Evolutionary conservation across 2,113 vertebrate genomes (phyloP).

Genomic region (Sialia sialis): DNA sequence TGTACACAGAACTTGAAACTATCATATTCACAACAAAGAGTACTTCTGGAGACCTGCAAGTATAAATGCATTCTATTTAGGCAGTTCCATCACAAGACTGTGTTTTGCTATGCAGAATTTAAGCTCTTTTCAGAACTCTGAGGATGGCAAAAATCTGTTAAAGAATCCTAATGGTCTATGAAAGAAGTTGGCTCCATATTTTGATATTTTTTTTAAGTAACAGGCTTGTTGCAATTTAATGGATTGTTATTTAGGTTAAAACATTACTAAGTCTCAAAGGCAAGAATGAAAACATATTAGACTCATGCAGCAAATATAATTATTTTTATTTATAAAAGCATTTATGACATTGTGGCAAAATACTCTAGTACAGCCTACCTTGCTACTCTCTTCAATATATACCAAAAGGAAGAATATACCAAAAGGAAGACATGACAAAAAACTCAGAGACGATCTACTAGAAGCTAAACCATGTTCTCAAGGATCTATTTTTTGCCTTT

Average conservation of each 20-base stretch:
- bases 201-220: background rate
- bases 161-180: background rate
- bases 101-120: background rate
- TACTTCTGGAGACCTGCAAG: background rate
- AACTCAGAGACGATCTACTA: background rate
- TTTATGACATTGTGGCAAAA: background rate
- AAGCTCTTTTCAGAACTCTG: background rate
- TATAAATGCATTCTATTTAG: background rate
- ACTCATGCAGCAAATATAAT: background rate
- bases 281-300: background rate
- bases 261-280: background rate
- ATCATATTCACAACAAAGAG: background rate
- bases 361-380: background rate
- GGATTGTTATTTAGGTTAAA: background rate
- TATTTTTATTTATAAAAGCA: background rate
- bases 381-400: background rate
- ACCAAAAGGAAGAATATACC: background rate
- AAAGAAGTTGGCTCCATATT: background rate
- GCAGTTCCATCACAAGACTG: background rate
- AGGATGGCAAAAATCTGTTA: background rate
- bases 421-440: background rate
- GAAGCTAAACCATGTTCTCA: background rate
- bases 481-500: background rate
- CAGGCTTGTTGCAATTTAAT: background rate
- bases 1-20: background rate